Evolutionary conservation across 2,888 invertebrate species (phyloP).

Genomic region (Helobdella robusta): DNA sequence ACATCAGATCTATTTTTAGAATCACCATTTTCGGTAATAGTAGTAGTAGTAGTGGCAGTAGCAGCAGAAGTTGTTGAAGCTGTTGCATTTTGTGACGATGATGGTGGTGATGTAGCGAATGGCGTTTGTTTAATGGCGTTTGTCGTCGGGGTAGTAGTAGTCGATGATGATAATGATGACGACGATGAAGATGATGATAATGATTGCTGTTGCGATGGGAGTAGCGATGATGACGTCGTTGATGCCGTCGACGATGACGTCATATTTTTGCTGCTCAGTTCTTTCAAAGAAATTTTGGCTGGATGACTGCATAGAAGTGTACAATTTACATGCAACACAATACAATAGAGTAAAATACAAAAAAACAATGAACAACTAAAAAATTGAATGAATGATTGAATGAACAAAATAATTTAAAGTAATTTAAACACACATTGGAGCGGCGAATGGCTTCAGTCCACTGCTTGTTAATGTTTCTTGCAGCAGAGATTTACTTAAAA

Average conservation of each 20-base stretch:
- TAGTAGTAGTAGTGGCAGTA: conserved; percentile 21
- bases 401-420: no score
- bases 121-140: neutral
- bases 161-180: neutral
- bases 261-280: conserved; percentile 35
- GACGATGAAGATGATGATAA: neutral
- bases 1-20: neutral
- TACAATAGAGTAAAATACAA: neutral
- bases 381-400: no score
- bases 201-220: neutral
- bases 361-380: no score
- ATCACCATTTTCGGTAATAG: neutral
- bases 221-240: neutral
- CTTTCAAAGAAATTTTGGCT: conserved; percentile 39
- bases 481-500: conserved; percentile 68
- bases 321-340: neutral
- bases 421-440: neutral
- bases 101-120: neutral
- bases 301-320: conserved; percentile 33
- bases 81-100: conserved; percentile 31
- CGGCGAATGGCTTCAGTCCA: conserved; percentile 22
- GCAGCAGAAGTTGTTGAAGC: conserved; percentile 38
- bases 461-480: conserved; percentile 39
- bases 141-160: neutral
- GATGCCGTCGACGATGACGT: conserved; percentile 14